These are phyloP conservation scores for Petromus typicus DNA, from an alignment of 2,113 vertebrate species.

Conservation along the genomic window DNA sequence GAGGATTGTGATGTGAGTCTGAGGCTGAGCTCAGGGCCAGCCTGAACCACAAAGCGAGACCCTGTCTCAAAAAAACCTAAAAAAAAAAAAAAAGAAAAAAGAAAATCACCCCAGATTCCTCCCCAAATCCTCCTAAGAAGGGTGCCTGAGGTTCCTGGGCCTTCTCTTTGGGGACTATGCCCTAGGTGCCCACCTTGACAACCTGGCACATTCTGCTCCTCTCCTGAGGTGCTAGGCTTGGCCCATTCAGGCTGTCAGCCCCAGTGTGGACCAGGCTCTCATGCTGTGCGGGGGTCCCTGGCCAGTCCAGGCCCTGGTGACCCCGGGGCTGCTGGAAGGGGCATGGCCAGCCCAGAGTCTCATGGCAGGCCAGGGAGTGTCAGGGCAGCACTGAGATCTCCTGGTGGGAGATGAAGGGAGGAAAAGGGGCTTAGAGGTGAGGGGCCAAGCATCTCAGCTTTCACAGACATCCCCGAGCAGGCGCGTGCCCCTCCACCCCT, in stretches of 20 bases:
- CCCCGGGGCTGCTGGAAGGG: background rate
- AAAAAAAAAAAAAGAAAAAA: no score
- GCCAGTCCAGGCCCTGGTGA: background rate
- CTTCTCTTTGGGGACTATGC: background rate
- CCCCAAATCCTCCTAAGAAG: background rate
- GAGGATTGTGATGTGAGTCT: no score
- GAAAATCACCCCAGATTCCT: rapidly evolving
- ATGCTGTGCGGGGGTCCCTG: background rate
- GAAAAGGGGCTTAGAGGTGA: background rate
- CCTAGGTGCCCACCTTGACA: background rate
- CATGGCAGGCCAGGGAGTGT: background rate
- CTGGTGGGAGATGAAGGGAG: background rate
- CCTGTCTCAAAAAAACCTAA: no score
- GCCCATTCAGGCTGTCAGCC: background rate
- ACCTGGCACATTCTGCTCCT: background rate
- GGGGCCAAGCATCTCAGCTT: background rate
- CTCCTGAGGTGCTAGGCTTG: background rate
- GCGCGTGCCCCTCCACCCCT: background rate
- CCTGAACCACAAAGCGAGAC: no score
- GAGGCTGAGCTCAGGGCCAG: no score
- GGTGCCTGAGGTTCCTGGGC: background rate
- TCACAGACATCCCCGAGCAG: background rate
- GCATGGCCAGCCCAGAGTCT: background rate
- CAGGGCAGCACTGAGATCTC: background rate
- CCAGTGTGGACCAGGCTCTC: background rate